phyloP scores from a whole-genome alignment of 2,888 invertebrate genomes.

The Hyposoter didymator region DNA sequence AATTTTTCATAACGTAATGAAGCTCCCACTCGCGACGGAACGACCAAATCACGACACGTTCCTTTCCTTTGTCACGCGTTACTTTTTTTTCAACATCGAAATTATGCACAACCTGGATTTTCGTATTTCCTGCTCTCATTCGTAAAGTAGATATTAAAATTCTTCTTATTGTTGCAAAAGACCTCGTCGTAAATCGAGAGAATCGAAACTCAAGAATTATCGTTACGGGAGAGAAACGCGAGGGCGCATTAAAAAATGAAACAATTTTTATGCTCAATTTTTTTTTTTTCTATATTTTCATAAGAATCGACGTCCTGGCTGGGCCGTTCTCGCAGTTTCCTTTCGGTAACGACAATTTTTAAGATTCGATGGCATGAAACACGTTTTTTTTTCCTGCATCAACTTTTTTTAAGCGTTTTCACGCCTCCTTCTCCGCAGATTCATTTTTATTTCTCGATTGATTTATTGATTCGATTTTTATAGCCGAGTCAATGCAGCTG shows the following conservation, averaged over 20 bases:
- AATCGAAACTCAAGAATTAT: too few species aligned
- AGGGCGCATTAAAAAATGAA: too few species aligned
- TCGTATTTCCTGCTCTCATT: background rate
- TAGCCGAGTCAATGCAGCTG: conserved; percentile 11
- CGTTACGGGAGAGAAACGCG: too few species aligned
- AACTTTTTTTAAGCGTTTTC: conserved; percentile 1
- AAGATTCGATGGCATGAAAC: background rate
- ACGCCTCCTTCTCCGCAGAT: background rate
- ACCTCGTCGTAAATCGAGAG: background rate
- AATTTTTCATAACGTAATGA: conserved; percentile 38
- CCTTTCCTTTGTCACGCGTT: background rate
- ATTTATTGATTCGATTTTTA: conserved; percentile 48
- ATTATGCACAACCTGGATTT: background rate
- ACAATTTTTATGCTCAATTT: too few species aligned
- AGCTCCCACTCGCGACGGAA: background rate
- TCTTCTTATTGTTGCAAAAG: background rate
- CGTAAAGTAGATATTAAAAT: background rate
- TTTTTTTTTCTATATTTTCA: too few species aligned
- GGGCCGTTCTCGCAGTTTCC: too few species aligned
- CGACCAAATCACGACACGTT: background rate
- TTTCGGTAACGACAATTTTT: too few species aligned
- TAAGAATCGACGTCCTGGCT: too few species aligned
- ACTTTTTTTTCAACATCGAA: background rate
- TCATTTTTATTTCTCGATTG: conserved; percentile 23
- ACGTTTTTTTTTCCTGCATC: background rate